These are phyloP conservation scores for Manis crassicaudata DNA, from an alignment of 2,797 vertebrate species.

Conservation along the genomic window DNA sequence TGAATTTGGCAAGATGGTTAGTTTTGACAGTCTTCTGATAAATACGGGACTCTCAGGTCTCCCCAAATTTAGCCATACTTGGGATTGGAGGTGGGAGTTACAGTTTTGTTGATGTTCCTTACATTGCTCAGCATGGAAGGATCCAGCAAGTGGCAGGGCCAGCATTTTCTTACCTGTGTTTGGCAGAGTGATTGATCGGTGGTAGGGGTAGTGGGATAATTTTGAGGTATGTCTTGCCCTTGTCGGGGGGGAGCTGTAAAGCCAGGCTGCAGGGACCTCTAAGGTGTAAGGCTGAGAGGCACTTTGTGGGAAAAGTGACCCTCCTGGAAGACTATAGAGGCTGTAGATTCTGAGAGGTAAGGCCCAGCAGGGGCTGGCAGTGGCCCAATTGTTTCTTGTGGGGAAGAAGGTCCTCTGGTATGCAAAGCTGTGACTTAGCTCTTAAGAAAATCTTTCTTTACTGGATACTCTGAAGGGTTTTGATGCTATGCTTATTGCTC, in stretches of 20 bases:
- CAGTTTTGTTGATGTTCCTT: background rate
- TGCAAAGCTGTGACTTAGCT: conserved; percentile 18
- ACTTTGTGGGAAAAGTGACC: conserved; percentile 52
- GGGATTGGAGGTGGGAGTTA: background rate
- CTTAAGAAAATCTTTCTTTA: conserved; percentile 46
- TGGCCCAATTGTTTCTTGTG: conserved; percentile 23
- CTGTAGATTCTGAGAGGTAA: conserved; percentile 47
- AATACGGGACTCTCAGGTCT: background rate
- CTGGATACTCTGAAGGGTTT: background rate
- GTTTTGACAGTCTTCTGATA: conserved; percentile 4
- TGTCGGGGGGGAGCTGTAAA: background rate
- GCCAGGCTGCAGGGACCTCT: background rate
- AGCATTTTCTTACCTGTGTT: conserved; percentile 26
- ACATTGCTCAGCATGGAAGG: background rate
- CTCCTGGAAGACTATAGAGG: background rate
- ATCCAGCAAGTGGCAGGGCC: background rate
- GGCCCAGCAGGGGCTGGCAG: conserved; percentile 49
- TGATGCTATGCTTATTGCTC: conserved; percentile 5
- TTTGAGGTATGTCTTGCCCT: background rate
- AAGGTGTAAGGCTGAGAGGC: background rate
- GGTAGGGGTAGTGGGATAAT: background rate
- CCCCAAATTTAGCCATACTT: background rate
- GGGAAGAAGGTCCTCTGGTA: background rate
- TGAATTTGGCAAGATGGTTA: conserved; percentile 20
- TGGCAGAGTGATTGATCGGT: background rate